phyloP scores from a whole-genome alignment of 2,797 vertebrate genomes.

The Stomatorhinus walkeri region DNA sequence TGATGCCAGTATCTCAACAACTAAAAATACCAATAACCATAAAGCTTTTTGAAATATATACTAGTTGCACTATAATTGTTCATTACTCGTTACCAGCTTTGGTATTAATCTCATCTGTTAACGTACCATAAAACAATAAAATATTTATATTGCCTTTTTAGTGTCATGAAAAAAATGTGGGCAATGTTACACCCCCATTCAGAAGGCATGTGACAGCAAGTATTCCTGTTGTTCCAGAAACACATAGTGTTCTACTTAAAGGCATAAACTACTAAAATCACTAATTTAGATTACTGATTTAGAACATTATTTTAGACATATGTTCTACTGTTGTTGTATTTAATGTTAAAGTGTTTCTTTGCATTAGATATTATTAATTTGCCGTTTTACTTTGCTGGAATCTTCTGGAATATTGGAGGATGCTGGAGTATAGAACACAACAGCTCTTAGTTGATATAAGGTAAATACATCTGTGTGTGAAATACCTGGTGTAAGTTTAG shows the following conservation, averaged over 20 bases:
- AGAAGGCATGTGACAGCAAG: neutral
- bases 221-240: neutral
- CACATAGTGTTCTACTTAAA: neutral
- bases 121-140: neutral
- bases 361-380: neutral
- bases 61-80: neutral
- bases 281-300: neutral
- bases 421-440: neutral
- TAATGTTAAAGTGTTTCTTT: neutral
- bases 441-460: neutral
- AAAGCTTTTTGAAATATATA: neutral
- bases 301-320: neutral
- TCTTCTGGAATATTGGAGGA: neutral
- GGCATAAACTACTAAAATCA: neutral
- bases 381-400: neutral
- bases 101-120: neutral
- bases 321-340: neutral
- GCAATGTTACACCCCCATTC: neutral
- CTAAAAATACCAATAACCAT: neutral
- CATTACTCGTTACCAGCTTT: neutral
- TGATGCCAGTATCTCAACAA: neutral
- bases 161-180: neutral
- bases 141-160: neutral
- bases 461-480: neutral
- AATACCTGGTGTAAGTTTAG: neutral